phyloP scores from a whole-genome alignment of 2,888 invertebrate species.

The Trissoscelio sp. region DNA sequence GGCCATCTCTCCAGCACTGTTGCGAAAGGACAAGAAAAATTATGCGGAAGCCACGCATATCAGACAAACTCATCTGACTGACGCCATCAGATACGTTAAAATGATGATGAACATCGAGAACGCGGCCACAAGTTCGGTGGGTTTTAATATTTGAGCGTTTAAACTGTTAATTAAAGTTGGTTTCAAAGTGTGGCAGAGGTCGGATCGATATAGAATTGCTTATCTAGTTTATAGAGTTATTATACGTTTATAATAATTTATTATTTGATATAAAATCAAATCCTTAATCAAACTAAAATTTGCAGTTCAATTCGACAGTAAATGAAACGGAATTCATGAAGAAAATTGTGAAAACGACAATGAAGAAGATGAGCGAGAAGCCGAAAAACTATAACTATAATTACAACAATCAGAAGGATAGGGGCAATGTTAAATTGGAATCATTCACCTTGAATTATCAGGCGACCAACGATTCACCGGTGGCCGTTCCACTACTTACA shows the following conservation, averaged over 20 bases:
- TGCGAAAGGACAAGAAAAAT: slow-evolving; percentile 86
- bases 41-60: slow-evolving; percentile 83
- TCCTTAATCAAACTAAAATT: no score
- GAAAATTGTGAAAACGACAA: slow-evolving; percentile 57
- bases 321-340: slow-evolving; percentile 63
- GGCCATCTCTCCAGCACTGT: slow-evolving; percentile 83
- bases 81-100: slow-evolving; percentile 80
- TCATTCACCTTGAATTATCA: slow-evolving; percentile 63
- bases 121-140: slow-evolving; percentile 60
- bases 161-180: background rate
- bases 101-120: slow-evolving; percentile 69
- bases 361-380: slow-evolving; percentile 64
- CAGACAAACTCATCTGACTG: slow-evolving; percentile 84
- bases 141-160: background rate
- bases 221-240: no score
- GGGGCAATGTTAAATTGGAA: slow-evolving; percentile 54
- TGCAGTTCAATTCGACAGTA: slow-evolving; percentile 57
- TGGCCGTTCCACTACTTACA: slow-evolving; percentile 57
- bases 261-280: no score
- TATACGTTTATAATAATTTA: no score
- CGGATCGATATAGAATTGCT: background rate
- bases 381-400: slow-evolving; percentile 61
- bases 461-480: slow-evolving; percentile 53
- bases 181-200: background rate
- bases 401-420: slow-evolving; percentile 51